phyloP scores from a whole-genome alignment of 2,888 invertebrate genomes.

The Meiosimyza platycephala region DNA sequence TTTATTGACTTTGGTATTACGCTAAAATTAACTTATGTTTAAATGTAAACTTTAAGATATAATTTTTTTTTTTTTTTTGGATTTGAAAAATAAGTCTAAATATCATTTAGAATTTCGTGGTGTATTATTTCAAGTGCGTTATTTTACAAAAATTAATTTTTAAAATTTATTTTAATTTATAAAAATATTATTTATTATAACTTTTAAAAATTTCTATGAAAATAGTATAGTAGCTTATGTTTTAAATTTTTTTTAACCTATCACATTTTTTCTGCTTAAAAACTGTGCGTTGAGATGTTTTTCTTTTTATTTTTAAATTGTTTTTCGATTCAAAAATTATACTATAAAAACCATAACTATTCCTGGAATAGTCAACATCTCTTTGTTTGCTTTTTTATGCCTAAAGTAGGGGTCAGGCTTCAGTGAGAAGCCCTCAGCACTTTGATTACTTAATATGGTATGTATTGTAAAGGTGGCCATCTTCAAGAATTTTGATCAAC shows the following conservation, averaged over 20 bases:
- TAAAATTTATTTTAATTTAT: conserved; percentile 13
- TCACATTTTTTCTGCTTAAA: conserved; percentile 29
- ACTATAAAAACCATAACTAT: not conserved
- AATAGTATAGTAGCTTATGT: conserved; percentile 25
- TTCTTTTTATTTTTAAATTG: not conserved
- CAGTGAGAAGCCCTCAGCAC: no score
- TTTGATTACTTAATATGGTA: no score
- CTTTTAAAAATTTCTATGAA: conserved; percentile 18
- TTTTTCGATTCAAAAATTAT: not conserved
- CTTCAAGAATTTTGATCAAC: no score
- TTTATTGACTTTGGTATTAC: conserved; percentile 63
- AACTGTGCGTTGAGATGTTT: conserved; percentile 34
- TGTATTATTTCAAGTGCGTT: conserved; percentile 31
- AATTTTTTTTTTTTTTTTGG: conserved; percentile 10
- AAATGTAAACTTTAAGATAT: conserved; percentile 33
- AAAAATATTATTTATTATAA: conserved; percentile 9
- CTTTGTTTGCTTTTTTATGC: not conserved
- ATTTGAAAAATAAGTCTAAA: conserved; percentile 13
- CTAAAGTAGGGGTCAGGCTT: not conserved
- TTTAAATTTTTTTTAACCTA: conserved; percentile 28
- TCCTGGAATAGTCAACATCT: not conserved
- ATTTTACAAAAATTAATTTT: conserved; percentile 19
- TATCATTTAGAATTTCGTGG: conserved; percentile 14
- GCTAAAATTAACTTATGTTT: conserved; percentile 56
- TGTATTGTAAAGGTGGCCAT: no score